Percentiles rank a stretch among this genome's conserved stretches.
phyloP scores from a whole-genome alignment of 2,797 vertebrate genomes.

The Squalus acanthias region DNA sequence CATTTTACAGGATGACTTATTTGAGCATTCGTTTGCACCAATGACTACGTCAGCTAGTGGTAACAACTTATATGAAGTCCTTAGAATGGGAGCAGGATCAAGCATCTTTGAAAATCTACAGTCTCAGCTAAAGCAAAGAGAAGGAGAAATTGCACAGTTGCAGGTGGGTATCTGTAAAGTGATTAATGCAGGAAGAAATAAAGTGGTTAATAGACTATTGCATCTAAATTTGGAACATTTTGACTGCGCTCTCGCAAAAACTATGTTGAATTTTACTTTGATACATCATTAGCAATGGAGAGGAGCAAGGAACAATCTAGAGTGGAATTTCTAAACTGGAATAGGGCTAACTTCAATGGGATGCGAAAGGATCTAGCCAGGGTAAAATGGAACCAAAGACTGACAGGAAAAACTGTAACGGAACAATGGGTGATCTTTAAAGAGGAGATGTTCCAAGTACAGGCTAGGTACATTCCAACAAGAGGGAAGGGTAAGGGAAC shows the following conservation, averaged over 20 bases:
- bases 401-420: too few relatives aligned
- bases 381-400: too few relatives aligned
- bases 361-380: too few relatives aligned
- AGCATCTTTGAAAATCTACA: slow-evolving; percentile 91
- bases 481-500: too few relatives aligned
- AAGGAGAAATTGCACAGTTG: slow-evolving; percentile 88
- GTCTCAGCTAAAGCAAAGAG: slow-evolving; percentile 87
- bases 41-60: slow-evolving; percentile 67
- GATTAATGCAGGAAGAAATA: not conserved
- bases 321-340: too few relatives aligned
- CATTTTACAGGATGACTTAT: slow-evolving; percentile 70
- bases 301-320: too few relatives aligned
- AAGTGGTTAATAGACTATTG: not conserved
- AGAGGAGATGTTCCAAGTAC: too few relatives aligned
- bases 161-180: slow-evolving; percentile 65
- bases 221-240: not conserved
- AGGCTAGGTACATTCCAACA: too few relatives aligned
- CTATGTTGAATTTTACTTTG: not conserved
- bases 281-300: too few relatives aligned
- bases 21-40: slow-evolving; percentile 73
- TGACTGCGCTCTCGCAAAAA: not conserved
- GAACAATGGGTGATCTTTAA: too few relatives aligned
- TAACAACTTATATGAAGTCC: slow-evolving; percentile 82
- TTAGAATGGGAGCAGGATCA: slow-evolving; percentile 86
- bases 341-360: too few relatives aligned